Percentiles rank a stretch among this genome's conserved stretches.
Evolutionary conservation across 2,888 invertebrate species (phyloP).

Genomic region (Platycnemis pennipes): DNA sequence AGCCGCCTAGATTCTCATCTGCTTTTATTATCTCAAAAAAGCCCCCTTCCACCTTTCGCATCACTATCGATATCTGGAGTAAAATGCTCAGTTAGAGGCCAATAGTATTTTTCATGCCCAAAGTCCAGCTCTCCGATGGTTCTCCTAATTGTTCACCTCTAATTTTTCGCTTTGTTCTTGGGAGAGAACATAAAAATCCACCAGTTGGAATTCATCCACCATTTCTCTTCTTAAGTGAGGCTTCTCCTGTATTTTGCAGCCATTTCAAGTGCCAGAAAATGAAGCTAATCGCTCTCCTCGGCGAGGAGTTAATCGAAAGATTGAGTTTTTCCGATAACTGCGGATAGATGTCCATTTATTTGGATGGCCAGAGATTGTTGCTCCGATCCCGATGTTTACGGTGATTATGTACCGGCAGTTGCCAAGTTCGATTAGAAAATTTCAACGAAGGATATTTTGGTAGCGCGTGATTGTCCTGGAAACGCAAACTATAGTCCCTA

Average conservation of each 20-base stretch:
- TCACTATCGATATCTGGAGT: background rate
- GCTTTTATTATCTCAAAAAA: no score
- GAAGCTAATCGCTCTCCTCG: background rate
- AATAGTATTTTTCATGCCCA: background rate
- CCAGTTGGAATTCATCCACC: background rate
- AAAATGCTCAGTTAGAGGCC: background rate
- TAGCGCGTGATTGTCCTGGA: background rate
- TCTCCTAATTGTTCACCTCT: background rate
- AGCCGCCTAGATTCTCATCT: no score
- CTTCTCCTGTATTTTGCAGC: background rate
- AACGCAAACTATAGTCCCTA: background rate
- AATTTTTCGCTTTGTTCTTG: background rate
- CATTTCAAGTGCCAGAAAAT: background rate
- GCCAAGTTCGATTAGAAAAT: background rate
- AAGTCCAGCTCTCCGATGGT: background rate
- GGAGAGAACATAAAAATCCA: background rate
- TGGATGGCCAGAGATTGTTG: background rate
- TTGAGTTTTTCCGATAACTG: conserved; percentile 42
- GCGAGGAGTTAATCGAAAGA: conserved; percentile 40
- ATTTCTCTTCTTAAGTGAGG: background rate
- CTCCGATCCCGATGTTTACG: background rate
- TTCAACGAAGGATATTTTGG: background rate
- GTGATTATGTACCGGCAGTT: background rate
- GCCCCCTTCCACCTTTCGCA: no score
- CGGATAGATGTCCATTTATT: conserved; percentile 30